Evolutionary conservation across 2,888 invertebrate species (phyloP).

Genomic region (Noctuana brunneofusca): DNA sequence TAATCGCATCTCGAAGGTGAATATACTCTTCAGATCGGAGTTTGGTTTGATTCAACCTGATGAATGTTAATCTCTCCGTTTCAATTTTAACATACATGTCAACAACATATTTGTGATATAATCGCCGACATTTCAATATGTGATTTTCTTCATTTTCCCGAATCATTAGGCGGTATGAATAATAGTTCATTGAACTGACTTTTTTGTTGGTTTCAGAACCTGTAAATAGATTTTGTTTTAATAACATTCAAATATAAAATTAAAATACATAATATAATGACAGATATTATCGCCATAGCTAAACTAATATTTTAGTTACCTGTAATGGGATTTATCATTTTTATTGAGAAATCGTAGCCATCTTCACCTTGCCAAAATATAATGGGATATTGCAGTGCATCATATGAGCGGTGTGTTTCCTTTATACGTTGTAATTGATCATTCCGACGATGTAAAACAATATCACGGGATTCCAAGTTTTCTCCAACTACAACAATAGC

Average conservation of each 20-base stretch:
- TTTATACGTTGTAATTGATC: slow-evolving; percentile 37
- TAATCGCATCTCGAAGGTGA: slow-evolving; percentile 38
- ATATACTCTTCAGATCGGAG: slow-evolving; percentile 39
- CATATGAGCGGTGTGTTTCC: slow-evolving; percentile 42
- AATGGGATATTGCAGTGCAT: slow-evolving; percentile 45
- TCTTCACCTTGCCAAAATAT: slow-evolving; percentile 45
- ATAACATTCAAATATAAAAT: too few relatives aligned
- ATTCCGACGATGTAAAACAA: slow-evolving; percentile 39
- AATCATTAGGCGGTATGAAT: slow-evolving; percentile 43
- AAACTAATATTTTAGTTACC: slow-evolving; percentile 36
- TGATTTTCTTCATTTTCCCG: slow-evolving; percentile 41
- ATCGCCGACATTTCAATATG: slow-evolving; percentile 38
- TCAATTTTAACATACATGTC: slow-evolving; percentile 56
- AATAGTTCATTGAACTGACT: slow-evolving; percentile 41
- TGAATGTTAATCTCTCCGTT: slow-evolving; percentile 45
- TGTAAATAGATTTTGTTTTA: too few relatives aligned
- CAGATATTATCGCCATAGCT: not conserved
- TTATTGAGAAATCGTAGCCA: slow-evolving; percentile 40
- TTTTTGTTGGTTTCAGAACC: slow-evolving; percentile 13
- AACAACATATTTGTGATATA: slow-evolving; percentile 39
- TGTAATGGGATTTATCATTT: slow-evolving; percentile 39
- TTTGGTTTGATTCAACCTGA: slow-evolving; percentile 35
- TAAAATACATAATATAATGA: not conserved
- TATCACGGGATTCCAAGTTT: slow-evolving; percentile 41
- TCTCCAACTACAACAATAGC: slow-evolving; percentile 39